Conservation (phyloP, 1,140 invertebrate species). For the Drosophila willistoni region DNA sequence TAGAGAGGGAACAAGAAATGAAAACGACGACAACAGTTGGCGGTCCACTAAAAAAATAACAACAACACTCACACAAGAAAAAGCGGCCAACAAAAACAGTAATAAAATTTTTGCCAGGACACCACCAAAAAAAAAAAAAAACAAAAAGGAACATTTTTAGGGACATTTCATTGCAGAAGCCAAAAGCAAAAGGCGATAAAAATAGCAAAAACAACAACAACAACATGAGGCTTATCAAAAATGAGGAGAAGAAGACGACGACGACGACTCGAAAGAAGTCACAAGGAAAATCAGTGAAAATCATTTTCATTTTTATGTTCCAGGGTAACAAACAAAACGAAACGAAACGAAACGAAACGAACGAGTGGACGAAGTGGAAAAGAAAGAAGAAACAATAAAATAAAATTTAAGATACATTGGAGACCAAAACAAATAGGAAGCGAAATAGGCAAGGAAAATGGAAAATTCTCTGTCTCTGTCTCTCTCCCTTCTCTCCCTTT, state of each 20-base stretch:
- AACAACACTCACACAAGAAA: constrained; percentile 9
- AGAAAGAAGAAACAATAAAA: constrained; percentile 61
- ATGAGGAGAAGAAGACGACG: constrained; percentile 12
- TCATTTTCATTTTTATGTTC: constrained; percentile 20
- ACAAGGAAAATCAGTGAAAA: constrained; percentile 18
- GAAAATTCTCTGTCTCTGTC: constrained; percentile 25
- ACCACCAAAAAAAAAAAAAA: not conserved
- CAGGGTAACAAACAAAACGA: constrained; percentile 5
- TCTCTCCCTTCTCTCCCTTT: not conserved
- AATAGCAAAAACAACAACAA: constrained; percentile 35
- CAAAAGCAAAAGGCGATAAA: constrained; percentile 41
- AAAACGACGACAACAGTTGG: constrained; percentile 48
- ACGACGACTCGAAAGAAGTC: not conserved
- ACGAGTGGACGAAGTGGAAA: not conserved
- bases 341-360: not conserved
- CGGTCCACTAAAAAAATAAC: constrained; percentile 45
- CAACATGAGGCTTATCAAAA: constrained; percentile 22
- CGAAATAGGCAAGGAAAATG: constrained; percentile 24
- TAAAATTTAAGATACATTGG: constrained; percentile 67
- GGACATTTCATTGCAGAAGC: constrained; percentile 47
- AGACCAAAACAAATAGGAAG: constrained; percentile 67
- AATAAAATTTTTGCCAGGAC: constrained; percentile 50
- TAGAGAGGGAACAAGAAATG: not conserved
- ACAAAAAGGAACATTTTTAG: constrained; percentile 3
- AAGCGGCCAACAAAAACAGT: constrained; percentile 50